A percentile compares a stretch with the other conserved stretches of the same genome.
Conservation (phyloP, 2,113 vertebrate genomes). For the Edolisoma coerulescens region DNA sequence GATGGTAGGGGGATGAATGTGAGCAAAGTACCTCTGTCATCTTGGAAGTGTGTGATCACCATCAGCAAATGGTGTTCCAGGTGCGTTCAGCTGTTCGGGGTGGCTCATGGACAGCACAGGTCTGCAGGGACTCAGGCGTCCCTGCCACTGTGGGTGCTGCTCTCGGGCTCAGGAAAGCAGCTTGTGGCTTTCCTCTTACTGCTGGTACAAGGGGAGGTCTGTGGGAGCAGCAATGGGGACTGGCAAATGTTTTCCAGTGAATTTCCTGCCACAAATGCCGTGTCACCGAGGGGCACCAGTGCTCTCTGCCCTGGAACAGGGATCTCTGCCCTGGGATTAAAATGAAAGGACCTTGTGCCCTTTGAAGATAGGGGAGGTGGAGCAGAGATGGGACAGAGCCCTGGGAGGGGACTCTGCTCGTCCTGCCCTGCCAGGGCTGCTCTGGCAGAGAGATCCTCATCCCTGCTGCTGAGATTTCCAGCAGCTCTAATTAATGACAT, state of each 20-base stretch:
- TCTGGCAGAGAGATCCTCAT: neutral
- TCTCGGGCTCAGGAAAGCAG: neutral
- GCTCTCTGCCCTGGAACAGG: neutral
- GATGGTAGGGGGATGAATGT: neutral
- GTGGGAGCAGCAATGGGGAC: neutral
- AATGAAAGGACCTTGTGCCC: fast-evolving
- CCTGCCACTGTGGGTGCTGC: neutral
- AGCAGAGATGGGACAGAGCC: neutral
- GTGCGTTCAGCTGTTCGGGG: neutral
- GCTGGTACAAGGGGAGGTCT: neutral
- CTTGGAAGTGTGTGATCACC: neutral
- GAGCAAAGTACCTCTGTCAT: neutral
- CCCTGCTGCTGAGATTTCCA: neutral
- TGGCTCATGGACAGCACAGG: neutral
- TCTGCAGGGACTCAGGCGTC: neutral
- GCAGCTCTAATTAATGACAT: neutral
- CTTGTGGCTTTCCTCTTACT: neutral
- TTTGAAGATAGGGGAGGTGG: neutral
- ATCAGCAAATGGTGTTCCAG: neutral
- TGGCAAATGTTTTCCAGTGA: neutral
- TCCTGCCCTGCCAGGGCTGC: neutral
- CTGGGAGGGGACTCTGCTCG: neutral
- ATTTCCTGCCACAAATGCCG: neutral
- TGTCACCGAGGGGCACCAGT: neutral
- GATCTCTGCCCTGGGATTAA: neutral